Evolutionary conservation across 1,140 invertebrate species (phyloP).

Genomic region (Bombus cullumanus): DNA sequence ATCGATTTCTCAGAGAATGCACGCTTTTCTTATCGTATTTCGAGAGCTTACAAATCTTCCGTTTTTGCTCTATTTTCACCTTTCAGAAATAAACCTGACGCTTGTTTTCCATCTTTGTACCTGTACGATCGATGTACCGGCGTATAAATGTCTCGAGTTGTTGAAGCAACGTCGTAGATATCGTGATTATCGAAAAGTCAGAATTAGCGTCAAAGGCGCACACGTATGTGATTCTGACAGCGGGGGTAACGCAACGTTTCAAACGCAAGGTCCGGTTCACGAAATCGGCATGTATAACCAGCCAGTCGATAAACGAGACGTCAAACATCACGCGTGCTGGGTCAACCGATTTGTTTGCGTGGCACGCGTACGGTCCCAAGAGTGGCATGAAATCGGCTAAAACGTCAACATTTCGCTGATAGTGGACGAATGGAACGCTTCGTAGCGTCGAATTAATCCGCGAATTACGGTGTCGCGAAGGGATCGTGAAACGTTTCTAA

Average conservation of each 20-base stretch:
- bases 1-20: neutral
- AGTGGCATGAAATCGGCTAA: neutral
- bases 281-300: neutral
- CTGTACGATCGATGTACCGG: too few relatives aligned
- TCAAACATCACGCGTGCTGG: slow-evolving; percentile 8
- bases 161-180: neutral
- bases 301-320: neutral
- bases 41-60: neutral
- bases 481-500: neutral
- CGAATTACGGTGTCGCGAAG: neutral
- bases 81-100: neutral
- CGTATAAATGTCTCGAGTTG: too few relatives aligned
- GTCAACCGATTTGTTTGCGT: slow-evolving; percentile 6
- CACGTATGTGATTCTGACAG: neutral
- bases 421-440: neutral
- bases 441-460: slow-evolving; percentile 17
- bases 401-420: neutral
- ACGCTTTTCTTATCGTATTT: neutral
- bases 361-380: neutral
- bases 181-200: neutral
- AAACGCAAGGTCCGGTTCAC: neutral
- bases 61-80: neutral
- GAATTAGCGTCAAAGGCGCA: neutral
- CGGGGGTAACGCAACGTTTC: neutral
- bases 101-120: neutral